phyloP scores from a whole-genome alignment of 2,888 invertebrate genomes.

The Clusia tigrina region DNA sequence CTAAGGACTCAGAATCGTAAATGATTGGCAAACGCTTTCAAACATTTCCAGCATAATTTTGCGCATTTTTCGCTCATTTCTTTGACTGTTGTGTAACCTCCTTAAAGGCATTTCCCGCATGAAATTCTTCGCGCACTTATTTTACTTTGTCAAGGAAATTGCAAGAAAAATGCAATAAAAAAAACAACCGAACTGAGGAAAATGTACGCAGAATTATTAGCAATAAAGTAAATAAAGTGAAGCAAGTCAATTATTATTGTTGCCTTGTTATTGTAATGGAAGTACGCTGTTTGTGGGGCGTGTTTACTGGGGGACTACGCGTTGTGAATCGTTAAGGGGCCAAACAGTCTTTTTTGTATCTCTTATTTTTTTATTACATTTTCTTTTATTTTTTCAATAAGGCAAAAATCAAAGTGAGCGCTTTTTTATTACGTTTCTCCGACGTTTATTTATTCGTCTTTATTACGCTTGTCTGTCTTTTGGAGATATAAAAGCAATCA shows the following conservation, averaged over 20 bases:
- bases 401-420: constrained; percentile 1
- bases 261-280: constrained; percentile 14
- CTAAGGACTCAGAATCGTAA: not conserved
- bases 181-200: not conserved
- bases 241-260: constrained; percentile 14
- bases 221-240: constrained; percentile 13
- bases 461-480: not conserved
- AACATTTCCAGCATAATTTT: no score
- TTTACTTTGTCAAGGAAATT: constrained; percentile 1
- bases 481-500: not conserved
- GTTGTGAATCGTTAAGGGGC: not conserved
- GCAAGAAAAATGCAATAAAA: constrained; percentile 13
- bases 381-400: not conserved
- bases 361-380: no score
- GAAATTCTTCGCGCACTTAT: not conserved
- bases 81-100: constrained; percentile 22
- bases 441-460: not conserved
- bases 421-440: constrained; percentile 5
- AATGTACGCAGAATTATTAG: constrained; percentile 29
- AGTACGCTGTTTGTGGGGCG: not conserved
- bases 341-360: no score
- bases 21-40: not conserved
- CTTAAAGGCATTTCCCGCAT: not conserved
- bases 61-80: constrained; percentile 18
- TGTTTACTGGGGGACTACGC: not conserved